phyloP scores from a whole-genome alignment of 2,888 invertebrate species.

The Bursaphelenchus okinawaensis region DNA sequence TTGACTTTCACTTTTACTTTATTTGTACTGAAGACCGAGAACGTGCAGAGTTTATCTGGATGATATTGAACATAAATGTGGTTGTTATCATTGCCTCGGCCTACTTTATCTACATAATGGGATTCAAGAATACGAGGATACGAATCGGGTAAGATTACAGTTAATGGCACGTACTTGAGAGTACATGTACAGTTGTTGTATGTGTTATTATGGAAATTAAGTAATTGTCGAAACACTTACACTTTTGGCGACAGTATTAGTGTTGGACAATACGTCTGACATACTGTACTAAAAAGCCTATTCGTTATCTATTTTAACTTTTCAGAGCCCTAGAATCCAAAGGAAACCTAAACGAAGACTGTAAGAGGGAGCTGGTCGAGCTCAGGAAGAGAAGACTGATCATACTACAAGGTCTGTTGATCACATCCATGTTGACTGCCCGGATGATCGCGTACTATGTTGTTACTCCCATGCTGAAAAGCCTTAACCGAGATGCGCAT shows the following conservation, averaged over 20 bases:
- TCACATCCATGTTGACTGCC: background rate
- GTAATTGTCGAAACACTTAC: too few relatives aligned
- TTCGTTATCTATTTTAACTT: background rate
- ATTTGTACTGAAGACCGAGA: constrained; percentile 12
- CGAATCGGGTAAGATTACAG: background rate
- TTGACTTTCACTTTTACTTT: constrained; percentile 15
- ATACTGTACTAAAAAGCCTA: too few relatives aligned
- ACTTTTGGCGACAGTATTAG: too few relatives aligned
- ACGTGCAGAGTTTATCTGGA: background rate
- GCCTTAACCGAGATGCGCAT: constrained; percentile 1
- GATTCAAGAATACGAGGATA: background rate
- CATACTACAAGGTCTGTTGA: constrained; percentile 10
- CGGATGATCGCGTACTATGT: background rate
- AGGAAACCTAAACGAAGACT: background rate
- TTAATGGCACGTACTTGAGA: too few relatives aligned
- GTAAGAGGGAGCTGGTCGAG: constrained; percentile 7
- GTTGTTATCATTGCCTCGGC: background rate
- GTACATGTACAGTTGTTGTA: too few relatives aligned
- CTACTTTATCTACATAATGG: background rate
- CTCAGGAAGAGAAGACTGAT: constrained; percentile 1
- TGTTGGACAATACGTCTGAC: too few relatives aligned
- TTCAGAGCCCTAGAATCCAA: background rate
- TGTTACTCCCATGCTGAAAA: background rate
- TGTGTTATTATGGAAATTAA: too few relatives aligned
- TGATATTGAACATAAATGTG: background rate